Evolutionary conservation across 2,113 vertebrate species (phyloP).

Genomic region (Salvelinus sp.): DNA sequence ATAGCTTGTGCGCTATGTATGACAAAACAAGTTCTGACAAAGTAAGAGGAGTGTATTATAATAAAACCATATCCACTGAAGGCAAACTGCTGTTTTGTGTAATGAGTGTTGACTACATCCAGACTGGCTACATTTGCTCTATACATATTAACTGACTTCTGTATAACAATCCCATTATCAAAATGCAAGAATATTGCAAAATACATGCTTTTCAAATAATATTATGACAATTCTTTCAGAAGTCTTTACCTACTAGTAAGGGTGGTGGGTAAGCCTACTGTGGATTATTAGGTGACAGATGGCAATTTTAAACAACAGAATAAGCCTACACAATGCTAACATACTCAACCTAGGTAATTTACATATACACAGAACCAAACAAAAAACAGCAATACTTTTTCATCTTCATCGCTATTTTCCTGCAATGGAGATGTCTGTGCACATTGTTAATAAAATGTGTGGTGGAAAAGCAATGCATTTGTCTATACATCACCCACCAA

Average conservation of each 20-base stretch:
- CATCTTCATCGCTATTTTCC: not conserved
- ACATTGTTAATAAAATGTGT: constrained; percentile 12
- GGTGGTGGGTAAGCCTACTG: not conserved
- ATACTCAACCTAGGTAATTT: not conserved
- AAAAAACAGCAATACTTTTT: not conserved
- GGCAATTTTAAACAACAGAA: no score
- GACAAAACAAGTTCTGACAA: constrained; percentile 6
- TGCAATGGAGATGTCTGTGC: not conserved
- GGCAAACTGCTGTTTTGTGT: no score
- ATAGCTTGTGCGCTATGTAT: constrained; percentile 33
- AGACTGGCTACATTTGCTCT: not conserved
- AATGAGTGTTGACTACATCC: not conserved
- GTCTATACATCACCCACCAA: constrained; percentile 1
- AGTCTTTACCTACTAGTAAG: not conserved
- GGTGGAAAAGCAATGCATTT: constrained; percentile 12
- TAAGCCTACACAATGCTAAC: not conserved
- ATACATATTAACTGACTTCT: not conserved
- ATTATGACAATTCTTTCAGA: not conserved
- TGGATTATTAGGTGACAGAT: not conserved
- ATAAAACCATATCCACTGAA: not conserved
- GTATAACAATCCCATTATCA: no score
- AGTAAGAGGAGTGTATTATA: constrained; percentile 6
- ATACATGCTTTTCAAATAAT: not conserved
- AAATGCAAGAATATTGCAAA: no score
- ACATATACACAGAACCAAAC: not conserved